Conservation (phyloP, 37 sponge, comb jelly and placozoan genomes). For the Spongia lamella region DNA sequence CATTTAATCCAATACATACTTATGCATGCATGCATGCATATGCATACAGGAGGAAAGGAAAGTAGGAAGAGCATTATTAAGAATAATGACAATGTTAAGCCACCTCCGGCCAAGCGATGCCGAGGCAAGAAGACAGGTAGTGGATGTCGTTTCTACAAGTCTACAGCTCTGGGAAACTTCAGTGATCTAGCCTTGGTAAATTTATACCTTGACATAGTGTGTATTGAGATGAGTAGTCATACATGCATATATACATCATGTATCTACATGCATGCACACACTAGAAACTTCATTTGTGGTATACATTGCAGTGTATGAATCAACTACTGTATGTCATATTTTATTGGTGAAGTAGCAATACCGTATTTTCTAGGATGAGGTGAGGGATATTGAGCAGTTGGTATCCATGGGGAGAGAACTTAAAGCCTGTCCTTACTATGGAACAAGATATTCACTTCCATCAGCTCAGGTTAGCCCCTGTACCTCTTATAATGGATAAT, state of each 20-base stretch:
- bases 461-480: constrained; percentile 75
- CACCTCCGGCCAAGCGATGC: constrained; percentile 8
- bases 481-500: too few species aligned
- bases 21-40: constrained; percentile 13
- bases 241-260: too few species aligned
- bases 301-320: too few species aligned
- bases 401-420: constrained; percentile 66
- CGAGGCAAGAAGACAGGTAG: background rate
- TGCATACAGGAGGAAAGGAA: constrained; percentile 33
- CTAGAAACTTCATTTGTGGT: background rate
- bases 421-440: constrained; percentile 95
- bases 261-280: background rate
- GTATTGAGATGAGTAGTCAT: too few species aligned
- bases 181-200: constrained; percentile 66
- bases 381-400: constrained; percentile 93
- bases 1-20: background rate
- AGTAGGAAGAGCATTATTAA: constrained; percentile 24
- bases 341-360: background rate
- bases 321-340: too few species aligned
- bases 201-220: background rate
- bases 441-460: constrained; percentile 73
- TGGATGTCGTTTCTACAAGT: constrained; percentile 72
- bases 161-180: constrained; percentile 44
- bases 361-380: constrained; percentile 48
- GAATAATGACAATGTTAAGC: background rate